Evolutionary conservation across 2,113 vertebrate species (phyloP).

Genomic region (Oncorhynchus clarkii): DNA sequence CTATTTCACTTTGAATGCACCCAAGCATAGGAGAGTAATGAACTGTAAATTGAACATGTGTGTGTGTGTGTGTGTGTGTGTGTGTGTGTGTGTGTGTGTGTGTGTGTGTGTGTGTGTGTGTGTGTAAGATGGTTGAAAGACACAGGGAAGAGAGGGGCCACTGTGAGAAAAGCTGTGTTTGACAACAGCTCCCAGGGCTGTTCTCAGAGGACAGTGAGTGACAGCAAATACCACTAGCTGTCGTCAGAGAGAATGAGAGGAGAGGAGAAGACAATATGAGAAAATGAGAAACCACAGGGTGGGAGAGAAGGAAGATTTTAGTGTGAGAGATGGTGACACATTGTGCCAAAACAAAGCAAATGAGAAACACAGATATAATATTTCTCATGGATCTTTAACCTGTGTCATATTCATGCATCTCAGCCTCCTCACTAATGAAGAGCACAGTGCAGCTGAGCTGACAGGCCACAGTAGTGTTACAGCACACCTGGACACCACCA

Average conservation of each 20-base stretch:
- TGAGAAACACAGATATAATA: neutral
- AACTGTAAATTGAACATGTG: slow-evolving; percentile 8
- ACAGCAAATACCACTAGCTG: neutral
- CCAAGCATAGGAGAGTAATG: neutral
- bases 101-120: slow-evolving; percentile 6
- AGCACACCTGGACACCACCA: neutral
- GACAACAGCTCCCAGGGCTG: neutral
- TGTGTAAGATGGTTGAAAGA: neutral
- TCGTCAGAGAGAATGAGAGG: neutral
- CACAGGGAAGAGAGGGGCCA: neutral
- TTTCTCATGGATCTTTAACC: neutral
- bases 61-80: too few species aligned
- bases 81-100: neutral
- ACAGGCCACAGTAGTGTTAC: neutral
- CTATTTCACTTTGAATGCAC: neutral
- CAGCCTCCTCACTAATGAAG: neutral
- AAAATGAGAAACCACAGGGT: neutral
- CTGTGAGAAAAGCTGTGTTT: neutral
- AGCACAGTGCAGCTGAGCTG: slow-evolving; percentile 3
- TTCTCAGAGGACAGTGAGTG: slow-evolving; percentile 6
- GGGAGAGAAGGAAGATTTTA: neutral
- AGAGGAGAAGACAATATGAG: slow-evolving; percentile 1
- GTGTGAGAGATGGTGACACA: neutral
- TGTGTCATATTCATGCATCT: neutral
- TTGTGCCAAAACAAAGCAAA: neutral